phyloP scores from a whole-genome alignment of 2,797 vertebrate genomes.

The Botia kubotai region DNA sequence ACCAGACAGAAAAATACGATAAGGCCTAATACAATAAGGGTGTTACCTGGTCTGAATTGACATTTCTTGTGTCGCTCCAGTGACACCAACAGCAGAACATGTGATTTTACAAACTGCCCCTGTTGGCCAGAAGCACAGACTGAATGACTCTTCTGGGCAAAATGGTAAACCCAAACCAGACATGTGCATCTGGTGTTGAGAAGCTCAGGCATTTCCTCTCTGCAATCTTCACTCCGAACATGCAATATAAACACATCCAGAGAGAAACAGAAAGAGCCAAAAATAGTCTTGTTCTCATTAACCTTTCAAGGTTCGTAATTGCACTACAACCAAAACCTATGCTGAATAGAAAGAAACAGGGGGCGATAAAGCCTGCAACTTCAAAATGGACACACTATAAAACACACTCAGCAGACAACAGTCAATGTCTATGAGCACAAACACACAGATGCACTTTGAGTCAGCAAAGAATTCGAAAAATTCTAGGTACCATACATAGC shows the following conservation, averaged over 20 bases:
- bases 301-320: conserved; percentile 8
- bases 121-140: conserved; percentile 26
- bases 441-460: no score
- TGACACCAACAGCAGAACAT: conserved; percentile 36
- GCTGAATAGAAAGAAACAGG: not conserved
- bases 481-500: no score
- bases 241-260: conserved; percentile 28
- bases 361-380: not conserved
- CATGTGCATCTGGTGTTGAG: conserved; percentile 39
- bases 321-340: not conserved
- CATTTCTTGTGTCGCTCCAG: conserved; percentile 42
- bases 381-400: not conserved
- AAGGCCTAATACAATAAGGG: conserved; percentile 45
- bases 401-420: not conserved
- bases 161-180: conserved; percentile 40
- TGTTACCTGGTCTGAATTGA: conserved; percentile 44
- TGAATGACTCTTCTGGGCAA: conserved; percentile 32
- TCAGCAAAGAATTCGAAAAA: no score
- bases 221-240: conserved; percentile 16
- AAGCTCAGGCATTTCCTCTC: conserved; percentile 13
- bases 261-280: conserved; percentile 18
- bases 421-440: not conserved
- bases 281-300: conserved; percentile 24
- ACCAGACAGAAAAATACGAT: conserved; percentile 42
- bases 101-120: conserved; percentile 39